Evolutionary conservation across 2,888 invertebrate species (phyloP), one percentile per base, ranked within the genome.

Genomic region (Pachycephus smyrnensis): DNA sequence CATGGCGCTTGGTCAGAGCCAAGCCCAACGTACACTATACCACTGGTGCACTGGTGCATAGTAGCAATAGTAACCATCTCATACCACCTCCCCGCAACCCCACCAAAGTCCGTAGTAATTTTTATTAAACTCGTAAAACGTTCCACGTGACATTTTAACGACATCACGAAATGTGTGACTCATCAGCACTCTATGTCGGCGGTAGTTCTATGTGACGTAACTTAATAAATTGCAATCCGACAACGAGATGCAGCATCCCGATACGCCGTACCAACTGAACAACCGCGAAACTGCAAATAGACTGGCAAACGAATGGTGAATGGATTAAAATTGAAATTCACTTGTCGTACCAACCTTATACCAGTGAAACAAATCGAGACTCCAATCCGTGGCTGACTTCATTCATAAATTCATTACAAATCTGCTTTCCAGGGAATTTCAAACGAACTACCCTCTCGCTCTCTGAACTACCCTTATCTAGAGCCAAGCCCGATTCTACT

Each of bases 41-140:
- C 55, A 55, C 23, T 55, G 55, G 55, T 55, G 55, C 55, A 9
- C 55, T 55, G 55, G 23, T 55, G n/a, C n/a, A n/a, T 55, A 23
- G 55, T 23, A 55, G 55, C 55, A 55, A 23, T 55, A 23, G 55
- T 55, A 55, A 9, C 55, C 55, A 55, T 55, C 23, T 55, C 55
- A 23, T 55, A 0, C 55, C 23, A 55, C 55, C 55, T 23, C 55
- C 23, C 6, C 55, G 9, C 55, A 1, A 2, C 23, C 55, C 55
- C 55, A 9, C 9, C 6, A 23, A 23, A 55, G 55, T 76, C 79
- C 80, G 81, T 82, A 84, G 82, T 86, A 84, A 86, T 86, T 87
- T 86, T 86, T 87, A 87, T 87, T 86, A 86, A 86, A 88, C 83
- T 84, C 86, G 85, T 87, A 87, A 86, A 88, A 85, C 80, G 80